phyloP scores from a whole-genome alignment of 2,113 vertebrate genomes.

The Neomonachus schauinslandi region DNA sequence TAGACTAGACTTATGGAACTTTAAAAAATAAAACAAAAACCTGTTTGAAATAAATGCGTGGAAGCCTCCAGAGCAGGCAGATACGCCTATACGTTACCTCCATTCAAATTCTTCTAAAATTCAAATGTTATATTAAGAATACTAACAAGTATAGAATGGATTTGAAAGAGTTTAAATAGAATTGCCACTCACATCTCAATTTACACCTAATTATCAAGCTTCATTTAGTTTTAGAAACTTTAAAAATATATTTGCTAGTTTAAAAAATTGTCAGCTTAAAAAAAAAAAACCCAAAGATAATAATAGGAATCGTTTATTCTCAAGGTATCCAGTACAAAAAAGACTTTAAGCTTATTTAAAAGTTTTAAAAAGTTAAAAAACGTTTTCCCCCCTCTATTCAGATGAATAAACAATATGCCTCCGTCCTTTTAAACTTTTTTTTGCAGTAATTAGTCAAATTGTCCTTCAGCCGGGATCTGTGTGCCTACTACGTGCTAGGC shows the following conservation, averaged over 20 bases:
- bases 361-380: slow-evolving; percentile 65
- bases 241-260: slow-evolving; percentile 80
- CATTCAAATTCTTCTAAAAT: slow-evolving; percentile 66
- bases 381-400: background rate
- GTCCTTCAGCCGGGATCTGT: background rate
- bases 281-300: slow-evolving; percentile 49
- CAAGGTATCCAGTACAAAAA: slow-evolving; percentile 42
- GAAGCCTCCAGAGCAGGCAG: background rate
- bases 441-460: slow-evolving; percentile 18
- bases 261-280: slow-evolving; percentile 69
- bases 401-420: slow-evolving; percentile 13
- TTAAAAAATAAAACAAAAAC: slow-evolving; percentile 3
- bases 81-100: slow-evolving; percentile 1
- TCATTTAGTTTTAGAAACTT: slow-evolving; percentile 78
- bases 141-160: slow-evolving; percentile 69
- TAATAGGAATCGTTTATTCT: slow-evolving; percentile 80
- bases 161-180: slow-evolving; percentile 76
- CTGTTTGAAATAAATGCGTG: slow-evolving; percentile 55
- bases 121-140: slow-evolving; percentile 70
- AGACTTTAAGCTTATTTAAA: slow-evolving; percentile 62
- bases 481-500: slow-evolving; percentile 57
- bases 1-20: slow-evolving; percentile 36
- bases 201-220: slow-evolving; percentile 82
- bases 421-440: background rate
- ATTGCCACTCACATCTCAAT: slow-evolving; percentile 74